These are phyloP conservation scores for Macrobrachium rosenbergii DNA, from an alignment of 1,140 invertebrate genomes.

Conservation along the genomic window DNA sequence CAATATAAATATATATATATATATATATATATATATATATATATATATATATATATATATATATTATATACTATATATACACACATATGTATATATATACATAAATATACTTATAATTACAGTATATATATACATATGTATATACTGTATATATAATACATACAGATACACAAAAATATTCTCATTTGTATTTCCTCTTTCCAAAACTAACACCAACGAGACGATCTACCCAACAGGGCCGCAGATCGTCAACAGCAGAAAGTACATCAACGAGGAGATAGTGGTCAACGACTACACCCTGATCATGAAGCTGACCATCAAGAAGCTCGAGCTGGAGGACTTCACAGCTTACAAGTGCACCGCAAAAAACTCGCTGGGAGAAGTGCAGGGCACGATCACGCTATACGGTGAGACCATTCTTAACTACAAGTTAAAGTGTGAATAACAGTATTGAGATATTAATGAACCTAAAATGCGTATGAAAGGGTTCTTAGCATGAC, in stretches of 20 bases:
- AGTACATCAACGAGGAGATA: conserved; percentile 83
- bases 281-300: conserved; percentile 79
- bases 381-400: conserved; percentile 88
- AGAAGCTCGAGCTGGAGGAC: conserved; percentile 83
- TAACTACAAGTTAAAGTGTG: no score
- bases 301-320: conserved; percentile 87
- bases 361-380: conserved; percentile 91
- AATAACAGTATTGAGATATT: neutral
- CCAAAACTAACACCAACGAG: neutral
- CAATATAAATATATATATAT: no score
- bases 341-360: conserved; percentile 90
- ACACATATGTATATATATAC: no score
- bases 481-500: no score
- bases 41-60: no score
- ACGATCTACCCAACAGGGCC: conserved; percentile 75
- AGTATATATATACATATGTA: no score
- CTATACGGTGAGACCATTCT: conserved; percentile 82
- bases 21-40: no score
- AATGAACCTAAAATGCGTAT: no score
- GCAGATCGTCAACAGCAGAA: conserved; percentile 85
- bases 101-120: no score
- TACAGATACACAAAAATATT: no score
- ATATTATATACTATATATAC: no score
- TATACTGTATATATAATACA: no score
- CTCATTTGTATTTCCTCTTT: neutral